Evolutionary conservation across 1,140 invertebrate genomes (phyloP), one percentile per base, ranked within the genome.

Genomic region (Colletes gigas): DNA sequence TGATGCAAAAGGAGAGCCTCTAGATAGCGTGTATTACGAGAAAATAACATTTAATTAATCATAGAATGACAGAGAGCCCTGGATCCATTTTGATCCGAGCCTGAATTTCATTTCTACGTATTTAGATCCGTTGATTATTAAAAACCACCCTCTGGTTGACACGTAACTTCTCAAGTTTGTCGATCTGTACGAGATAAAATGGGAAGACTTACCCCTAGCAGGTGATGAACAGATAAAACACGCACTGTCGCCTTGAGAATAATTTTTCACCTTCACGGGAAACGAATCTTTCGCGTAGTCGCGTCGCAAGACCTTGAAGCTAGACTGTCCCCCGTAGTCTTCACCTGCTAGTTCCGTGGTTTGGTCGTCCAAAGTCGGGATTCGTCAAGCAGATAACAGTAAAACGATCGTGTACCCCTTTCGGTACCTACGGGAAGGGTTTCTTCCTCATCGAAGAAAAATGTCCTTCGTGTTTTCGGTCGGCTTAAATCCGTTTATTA

Each of bases 281-380:
- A 84, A 79, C 54, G 44, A 63, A 85, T 82, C 71, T 50, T 79
- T 80, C 83, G 76, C 76, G 81, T 59, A 72, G 81, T 75, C 81
- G 78, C 87, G 63, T 80, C 84, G 72, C 69, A 62, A 83, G 88
- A 90, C 92, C 92, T 93, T 92, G 92, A 89, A 78, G 69, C 62
- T 21, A 76, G 86, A 92, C 91, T 92, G 89, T 47, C 44, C 62
- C 74, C 57, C 55, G 81, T 17, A 44, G 6, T 73, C 74, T 80
- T 90, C 90, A 92, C 84, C 89, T 90, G 88, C 73, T 79, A 54
- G 87, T 88, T 88, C 88, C 84, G 85, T 89, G 89, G 88, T 89
- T 92, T 90, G 78, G 78, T 66, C 54, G 73, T 74, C 71, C 71
- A 77, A 30, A 47, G 44, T 67, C 74, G 85, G 83, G 81, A 92